Evolutionary conservation across 2,888 invertebrate species (phyloP).

Genomic region (Drosophila differens): DNA sequence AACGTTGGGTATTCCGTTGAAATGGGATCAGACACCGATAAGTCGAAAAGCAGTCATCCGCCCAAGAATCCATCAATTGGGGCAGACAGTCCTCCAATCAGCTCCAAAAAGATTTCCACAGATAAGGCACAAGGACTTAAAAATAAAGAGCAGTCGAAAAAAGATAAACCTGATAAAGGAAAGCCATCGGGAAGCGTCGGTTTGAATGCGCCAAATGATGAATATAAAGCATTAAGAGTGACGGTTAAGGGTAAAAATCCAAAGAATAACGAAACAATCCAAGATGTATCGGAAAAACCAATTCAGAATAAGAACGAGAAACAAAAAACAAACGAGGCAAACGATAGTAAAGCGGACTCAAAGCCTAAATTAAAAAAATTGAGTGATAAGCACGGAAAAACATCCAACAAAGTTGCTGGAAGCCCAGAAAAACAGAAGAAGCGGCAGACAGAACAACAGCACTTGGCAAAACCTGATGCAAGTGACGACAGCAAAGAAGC

Average conservation of each 20-base stretch:
- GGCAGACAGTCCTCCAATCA: background rate
- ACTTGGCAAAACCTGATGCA: background rate
- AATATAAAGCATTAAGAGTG: conserved; percentile 38
- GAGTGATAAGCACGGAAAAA: background rate
- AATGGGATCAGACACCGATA: conserved; percentile 22
- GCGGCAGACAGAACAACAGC: background rate
- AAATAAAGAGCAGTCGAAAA: background rate
- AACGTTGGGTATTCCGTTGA: conserved; percentile 34
- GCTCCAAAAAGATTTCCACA: background rate
- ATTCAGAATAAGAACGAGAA: background rate
- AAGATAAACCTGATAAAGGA: background rate
- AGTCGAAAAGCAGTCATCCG: conserved; percentile 21
- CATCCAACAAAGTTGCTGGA: background rate
- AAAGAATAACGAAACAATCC: background rate
- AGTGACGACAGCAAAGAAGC: background rate
- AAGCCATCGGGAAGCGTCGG: background rate
- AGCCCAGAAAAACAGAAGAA: background rate
- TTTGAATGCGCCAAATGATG: conserved; percentile 1
- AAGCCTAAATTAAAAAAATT: background rate
- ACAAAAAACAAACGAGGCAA: background rate
- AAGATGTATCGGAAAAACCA: background rate
- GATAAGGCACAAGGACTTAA: background rate
- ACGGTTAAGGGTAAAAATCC: conserved; percentile 6
- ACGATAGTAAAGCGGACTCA: background rate
- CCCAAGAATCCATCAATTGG: conserved; percentile 6